Conservation (phyloP, 2,113 vertebrate genomes). For the Puffinus mauretanicus region DNA sequence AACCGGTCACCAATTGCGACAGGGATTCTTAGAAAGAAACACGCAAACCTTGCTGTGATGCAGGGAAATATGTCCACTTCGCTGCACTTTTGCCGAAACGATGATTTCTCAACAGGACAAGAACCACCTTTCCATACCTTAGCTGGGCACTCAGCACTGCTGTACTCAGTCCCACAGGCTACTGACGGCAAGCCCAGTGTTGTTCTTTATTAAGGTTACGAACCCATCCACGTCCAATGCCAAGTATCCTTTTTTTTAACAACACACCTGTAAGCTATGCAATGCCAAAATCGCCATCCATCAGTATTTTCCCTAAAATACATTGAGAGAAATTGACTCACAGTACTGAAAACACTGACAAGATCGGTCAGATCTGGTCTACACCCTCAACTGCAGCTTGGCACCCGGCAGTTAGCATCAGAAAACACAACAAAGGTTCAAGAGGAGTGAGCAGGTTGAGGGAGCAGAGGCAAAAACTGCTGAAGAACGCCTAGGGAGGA, state of each 20-base stretch:
- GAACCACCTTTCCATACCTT: not conserved
- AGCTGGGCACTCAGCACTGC: not conserved
- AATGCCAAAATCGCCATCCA: not conserved
- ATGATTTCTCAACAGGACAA: not conserved
- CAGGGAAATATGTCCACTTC: not conserved
- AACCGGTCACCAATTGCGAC: rapidly evolving
- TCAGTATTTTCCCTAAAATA: not conserved
- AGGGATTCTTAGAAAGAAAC: not conserved
- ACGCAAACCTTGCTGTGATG: not conserved
- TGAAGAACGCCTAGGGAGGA: not conserved
- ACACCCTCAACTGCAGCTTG: not conserved
- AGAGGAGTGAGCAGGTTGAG: not conserved
- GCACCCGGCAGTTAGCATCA: not conserved
- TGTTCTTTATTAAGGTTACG: not conserved
- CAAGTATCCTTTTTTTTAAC: not conserved
- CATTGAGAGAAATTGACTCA: not conserved
- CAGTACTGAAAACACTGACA: not conserved
- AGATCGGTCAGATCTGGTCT: not conserved
- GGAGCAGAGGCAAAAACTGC: not conserved
- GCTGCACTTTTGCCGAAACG: not conserved
- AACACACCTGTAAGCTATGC: not conserved
- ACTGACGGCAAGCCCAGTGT: too few species aligned
- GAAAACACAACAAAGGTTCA: not conserved
- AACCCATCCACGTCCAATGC: not conserved
- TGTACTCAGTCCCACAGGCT: not conserved